Percentiles rank a stretch among this genome's conserved stretches.
These are phyloP conservation scores for Sinocyclocheilus rhinocerous DNA, from an alignment of 2,113 vertebrate genomes.

Conservation along the genomic window DNA sequence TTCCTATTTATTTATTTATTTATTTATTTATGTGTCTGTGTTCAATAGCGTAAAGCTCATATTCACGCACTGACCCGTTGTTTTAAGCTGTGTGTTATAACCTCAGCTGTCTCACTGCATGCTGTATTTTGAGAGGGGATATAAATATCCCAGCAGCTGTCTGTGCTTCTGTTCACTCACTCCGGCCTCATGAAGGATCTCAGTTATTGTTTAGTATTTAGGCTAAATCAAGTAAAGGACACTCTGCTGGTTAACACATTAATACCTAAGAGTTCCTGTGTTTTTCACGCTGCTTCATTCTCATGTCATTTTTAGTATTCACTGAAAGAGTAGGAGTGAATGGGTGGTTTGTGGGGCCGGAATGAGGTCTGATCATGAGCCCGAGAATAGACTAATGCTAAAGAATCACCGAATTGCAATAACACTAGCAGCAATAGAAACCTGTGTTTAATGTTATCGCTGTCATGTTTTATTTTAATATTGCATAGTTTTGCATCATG, in stretches of 20 bases:
- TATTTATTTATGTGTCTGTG: too few species aligned
- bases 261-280: neutral
- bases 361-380: too few species aligned
- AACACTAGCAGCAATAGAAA: neutral
- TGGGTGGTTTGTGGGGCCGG: too few species aligned
- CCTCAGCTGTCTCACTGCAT: neutral
- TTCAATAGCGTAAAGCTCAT: too few species aligned
- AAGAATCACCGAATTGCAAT: neutral
- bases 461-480: too few species aligned
- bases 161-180: neutral
- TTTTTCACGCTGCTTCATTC: neutral
- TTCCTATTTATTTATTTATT: too few species aligned
- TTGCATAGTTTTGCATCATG: too few species aligned
- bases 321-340: neutral
- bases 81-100: too few species aligned
- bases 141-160: constrained; percentile 26
- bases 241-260: neutral
- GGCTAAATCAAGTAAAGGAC: neutral
- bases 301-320: neutral
- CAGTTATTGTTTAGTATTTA: neutral
- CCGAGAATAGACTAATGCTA: neutral
- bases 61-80: too few species aligned
- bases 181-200: neutral
- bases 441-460: too few species aligned
- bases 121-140: constrained; percentile 7